These are phyloP conservation scores for Andrena dorsata DNA, from an alignment of 2,888 invertebrate species.

Conservation along the genomic window DNA sequence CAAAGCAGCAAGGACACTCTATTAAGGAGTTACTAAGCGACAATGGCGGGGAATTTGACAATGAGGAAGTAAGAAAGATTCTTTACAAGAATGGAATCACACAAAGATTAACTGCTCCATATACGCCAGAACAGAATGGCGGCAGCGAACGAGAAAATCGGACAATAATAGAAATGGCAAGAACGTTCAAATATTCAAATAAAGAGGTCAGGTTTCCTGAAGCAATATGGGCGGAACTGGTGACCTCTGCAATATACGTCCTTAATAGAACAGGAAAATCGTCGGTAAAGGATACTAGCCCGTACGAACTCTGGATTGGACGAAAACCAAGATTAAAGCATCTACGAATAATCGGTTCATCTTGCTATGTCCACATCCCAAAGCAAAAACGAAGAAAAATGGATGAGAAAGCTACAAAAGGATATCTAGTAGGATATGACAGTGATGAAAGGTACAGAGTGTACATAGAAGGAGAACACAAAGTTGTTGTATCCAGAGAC, in stretches of 20 bases:
- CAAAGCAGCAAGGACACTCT: background rate
- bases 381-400: background rate
- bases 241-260: background rate
- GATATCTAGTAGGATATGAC: conserved; percentile 26
- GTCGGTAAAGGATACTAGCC: background rate
- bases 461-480: no score
- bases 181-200: background rate
- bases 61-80: background rate
- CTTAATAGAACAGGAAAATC: background rate
- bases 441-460: conserved; percentile 32
- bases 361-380: no score
- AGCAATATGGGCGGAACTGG: background rate
- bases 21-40: background rate
- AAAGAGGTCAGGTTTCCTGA: background rate
- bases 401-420: background rate
- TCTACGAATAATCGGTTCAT: background rate
- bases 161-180: background rate
- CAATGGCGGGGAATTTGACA: conserved; percentile 1
- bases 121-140: conserved; percentile 25
- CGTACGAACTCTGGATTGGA: background rate
- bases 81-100: background rate
- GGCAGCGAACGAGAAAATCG: conserved; percentile 4
- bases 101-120: background rate
- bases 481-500: no score
- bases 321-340: background rate